A percentile compares a stretch with the other conserved stretches of the same genome.
phyloP scores from a whole-genome alignment of 2,113 vertebrate species.

The Lampris incognitus region DNA sequence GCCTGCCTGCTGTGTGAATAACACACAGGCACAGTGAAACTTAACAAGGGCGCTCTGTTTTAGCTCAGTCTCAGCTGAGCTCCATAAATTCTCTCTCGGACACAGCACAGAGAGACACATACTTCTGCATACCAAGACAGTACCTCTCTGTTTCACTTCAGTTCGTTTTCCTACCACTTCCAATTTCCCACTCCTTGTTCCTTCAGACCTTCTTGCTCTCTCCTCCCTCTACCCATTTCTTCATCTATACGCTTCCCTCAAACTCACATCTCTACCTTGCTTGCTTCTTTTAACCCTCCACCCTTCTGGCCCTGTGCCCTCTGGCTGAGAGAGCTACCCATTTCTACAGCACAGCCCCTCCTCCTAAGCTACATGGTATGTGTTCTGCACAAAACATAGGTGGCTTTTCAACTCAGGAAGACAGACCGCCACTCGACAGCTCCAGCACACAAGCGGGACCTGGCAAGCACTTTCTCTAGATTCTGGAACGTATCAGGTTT shows the following conservation, averaged over 20 bases:
- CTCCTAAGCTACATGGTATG: not conserved
- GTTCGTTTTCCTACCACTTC: conserved; percentile 1
- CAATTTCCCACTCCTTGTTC: not conserved
- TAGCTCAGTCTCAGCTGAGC: conserved; percentile 21
- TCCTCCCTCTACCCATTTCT: not conserved
- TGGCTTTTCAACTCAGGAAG: not conserved
- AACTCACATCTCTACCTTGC: not conserved
- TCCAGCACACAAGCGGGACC: too few species aligned
- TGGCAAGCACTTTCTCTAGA: too few species aligned
- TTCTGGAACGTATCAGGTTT: too few species aligned
- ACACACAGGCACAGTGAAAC: conserved; percentile 4
- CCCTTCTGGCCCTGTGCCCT: not conserved
- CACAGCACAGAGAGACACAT: too few species aligned
- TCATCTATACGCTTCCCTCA: too few species aligned
- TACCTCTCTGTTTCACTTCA: conserved; percentile 13
- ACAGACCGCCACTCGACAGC: not conserved
- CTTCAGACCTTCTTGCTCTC: not conserved
- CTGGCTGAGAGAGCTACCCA: not conserved
- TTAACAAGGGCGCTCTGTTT: conserved; percentile 37
- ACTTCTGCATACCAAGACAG: too few species aligned
- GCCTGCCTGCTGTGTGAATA: not conserved
- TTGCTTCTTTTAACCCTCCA: not conserved
- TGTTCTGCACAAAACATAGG: not conserved
- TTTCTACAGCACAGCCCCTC: not conserved
- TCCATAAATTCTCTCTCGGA: conserved; percentile 25